Evolutionary conservation across 2,797 vertebrate genomes (phyloP).

Genomic region (Lophotriccus pileatus): DNA sequence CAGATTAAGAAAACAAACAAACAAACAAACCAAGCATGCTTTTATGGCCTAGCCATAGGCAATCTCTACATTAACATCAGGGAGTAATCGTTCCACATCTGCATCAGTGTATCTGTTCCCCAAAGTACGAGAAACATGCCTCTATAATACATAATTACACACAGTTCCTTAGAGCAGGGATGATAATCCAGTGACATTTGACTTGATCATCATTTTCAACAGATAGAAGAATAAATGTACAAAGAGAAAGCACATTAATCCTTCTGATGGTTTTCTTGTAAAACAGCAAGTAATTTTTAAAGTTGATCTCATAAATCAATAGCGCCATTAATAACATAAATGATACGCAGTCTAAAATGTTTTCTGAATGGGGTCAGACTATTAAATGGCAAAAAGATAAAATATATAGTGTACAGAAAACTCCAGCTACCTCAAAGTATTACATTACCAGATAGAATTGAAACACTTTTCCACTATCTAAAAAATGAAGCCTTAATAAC

Average conservation of each 20-base stretch:
- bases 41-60: neutral
- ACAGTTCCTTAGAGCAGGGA: neutral
- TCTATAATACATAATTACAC: neutral
- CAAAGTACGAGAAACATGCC: neutral
- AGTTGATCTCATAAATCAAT: conserved; percentile 31
- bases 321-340: neutral
- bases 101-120: neutral
- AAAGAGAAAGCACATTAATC: conserved; percentile 12
- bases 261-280: conserved; percentile 33
- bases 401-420: neutral
- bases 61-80: neutral
- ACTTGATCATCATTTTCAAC: neutral
- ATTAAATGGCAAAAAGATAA: conserved; percentile 5
- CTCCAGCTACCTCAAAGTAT: neutral
- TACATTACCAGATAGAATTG: neutral
- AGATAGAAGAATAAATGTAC: neutral
- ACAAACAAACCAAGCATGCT: neutral
- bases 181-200: neutral
- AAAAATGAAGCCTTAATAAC: conserved; percentile 19
- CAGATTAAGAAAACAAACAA: neutral
- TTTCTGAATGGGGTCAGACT: conserved; percentile 24
- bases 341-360: neutral
- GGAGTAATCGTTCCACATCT: conserved; percentile 13
- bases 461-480: neutral
- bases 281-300: conserved; percentile 14